Conservation (phyloP, 2,888 invertebrate genomes). For the Drosophila macrospina region DNA sequence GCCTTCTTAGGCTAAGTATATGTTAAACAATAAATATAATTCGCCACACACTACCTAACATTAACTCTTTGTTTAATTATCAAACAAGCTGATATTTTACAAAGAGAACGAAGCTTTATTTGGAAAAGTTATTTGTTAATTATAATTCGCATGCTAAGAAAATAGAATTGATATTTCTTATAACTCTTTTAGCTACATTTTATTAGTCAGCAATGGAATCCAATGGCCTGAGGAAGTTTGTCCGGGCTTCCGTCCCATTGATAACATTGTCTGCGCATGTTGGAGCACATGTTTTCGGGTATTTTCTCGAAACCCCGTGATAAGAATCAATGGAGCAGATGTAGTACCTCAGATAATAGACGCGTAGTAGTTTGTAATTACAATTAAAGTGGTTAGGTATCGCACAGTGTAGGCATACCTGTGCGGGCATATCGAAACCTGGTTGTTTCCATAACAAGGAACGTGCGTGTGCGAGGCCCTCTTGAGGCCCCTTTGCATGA, state of each 20-base stretch:
- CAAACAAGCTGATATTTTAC: too few relatives aligned
- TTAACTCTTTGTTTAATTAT: too few relatives aligned
- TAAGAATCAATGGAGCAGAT: conserved; percentile 31
- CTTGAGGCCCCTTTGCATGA: conserved; percentile 5
- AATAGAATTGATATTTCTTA: too few relatives aligned
- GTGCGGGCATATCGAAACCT: conserved; percentile 7
- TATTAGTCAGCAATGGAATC: not conserved
- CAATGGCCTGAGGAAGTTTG: not conserved
- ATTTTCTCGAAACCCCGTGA: conserved; percentile 30
- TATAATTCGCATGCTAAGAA: too few relatives aligned
- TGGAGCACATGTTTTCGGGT: conserved; percentile 13
- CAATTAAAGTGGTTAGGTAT: conserved; percentile 59
- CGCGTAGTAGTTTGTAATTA: conserved; percentile 33
- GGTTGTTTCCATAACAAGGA: conserved; percentile 22
- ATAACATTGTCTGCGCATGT: conserved; percentile 27
- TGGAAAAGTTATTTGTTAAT: too few relatives aligned
- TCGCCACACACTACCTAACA: too few relatives aligned
- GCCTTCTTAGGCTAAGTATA: too few relatives aligned
- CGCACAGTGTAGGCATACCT: not conserved
- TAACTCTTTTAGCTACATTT: not conserved
- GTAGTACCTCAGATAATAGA: conserved; percentile 14
- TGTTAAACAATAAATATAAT: too few relatives aligned
- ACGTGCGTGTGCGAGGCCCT: conserved; percentile 8
- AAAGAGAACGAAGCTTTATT: too few relatives aligned
- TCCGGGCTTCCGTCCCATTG: conserved; percentile 1